These are phyloP conservation scores for Timema podura DNA, from an alignment of 2,888 invertebrate genomes.

Conservation along the genomic window DNA sequence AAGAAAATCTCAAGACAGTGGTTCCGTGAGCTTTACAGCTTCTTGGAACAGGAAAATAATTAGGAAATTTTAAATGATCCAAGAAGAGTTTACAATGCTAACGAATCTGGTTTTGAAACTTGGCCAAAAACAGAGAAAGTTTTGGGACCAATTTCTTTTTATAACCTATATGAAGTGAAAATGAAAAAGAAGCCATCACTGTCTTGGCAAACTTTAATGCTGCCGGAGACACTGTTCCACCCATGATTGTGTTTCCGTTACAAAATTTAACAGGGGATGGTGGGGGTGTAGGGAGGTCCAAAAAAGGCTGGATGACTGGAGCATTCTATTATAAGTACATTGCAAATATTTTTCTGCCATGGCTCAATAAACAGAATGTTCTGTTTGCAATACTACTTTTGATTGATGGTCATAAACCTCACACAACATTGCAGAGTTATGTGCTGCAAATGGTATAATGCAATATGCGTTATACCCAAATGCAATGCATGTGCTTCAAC, in stretches of 20 bases:
- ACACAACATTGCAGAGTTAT: slow-evolving; percentile 16
- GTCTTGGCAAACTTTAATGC: slow-evolving; percentile 19
- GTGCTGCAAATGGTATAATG: slow-evolving; percentile 12
- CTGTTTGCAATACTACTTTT: slow-evolving; percentile 16
- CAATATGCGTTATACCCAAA: slow-evolving; percentile 18
- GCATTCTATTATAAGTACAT: slow-evolving; percentile 18
- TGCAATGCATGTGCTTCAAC: slow-evolving; percentile 19
- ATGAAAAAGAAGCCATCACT: slow-evolving; percentile 19
- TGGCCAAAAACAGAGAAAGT: slow-evolving; percentile 15
- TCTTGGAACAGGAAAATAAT: slow-evolving; percentile 13
- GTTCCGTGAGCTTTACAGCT: slow-evolving; percentile 4
- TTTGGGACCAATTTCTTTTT: slow-evolving; percentile 15
- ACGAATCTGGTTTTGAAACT: slow-evolving; percentile 16
- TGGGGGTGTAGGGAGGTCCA: slow-evolving; percentile 17
- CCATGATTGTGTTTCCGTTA: slow-evolving; percentile 17
- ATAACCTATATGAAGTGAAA: slow-evolving; percentile 18
- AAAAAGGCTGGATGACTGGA: slow-evolving; percentile 20
- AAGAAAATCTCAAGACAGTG: slow-evolving; percentile 15
- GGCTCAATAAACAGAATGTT: slow-evolving; percentile 12
- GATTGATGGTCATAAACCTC: slow-evolving; percentile 17
- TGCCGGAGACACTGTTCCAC: slow-evolving; percentile 8
- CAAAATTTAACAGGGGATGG: slow-evolving; percentile 17
- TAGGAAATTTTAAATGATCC: slow-evolving; percentile 15
- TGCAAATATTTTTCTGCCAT: slow-evolving; percentile 18
- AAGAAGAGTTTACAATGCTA: slow-evolving; percentile 17